phyloP scores from a whole-genome alignment of 2,113 vertebrate genomes.

The Prietella phreatophila region DNA sequence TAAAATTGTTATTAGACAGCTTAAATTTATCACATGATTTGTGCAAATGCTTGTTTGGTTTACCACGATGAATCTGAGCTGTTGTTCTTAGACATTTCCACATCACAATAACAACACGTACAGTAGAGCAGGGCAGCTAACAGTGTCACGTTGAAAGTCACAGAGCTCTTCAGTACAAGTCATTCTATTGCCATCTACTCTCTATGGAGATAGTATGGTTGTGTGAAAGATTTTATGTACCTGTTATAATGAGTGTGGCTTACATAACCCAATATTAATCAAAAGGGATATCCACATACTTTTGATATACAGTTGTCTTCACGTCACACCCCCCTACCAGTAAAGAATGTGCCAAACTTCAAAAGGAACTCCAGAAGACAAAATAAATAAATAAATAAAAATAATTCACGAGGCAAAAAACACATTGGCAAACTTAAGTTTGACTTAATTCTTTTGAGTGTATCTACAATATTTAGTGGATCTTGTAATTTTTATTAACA shows the following conservation, averaged over 20 bases:
- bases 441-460: too few species aligned
- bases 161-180: background rate
- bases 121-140: background rate
- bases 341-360: background rate
- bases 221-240: background rate
- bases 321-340: background rate
- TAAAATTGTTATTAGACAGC: background rate
- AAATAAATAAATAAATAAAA: too few species aligned
- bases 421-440: too few species aligned
- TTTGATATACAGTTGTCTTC: background rate
- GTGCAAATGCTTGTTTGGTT: background rate
- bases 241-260: background rate
- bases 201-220: background rate
- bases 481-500: too few species aligned
- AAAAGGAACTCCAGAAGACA: too few species aligned
- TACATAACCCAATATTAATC: background rate
- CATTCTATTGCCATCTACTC: background rate
- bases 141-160: background rate
- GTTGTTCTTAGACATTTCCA: background rate
- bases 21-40: background rate
- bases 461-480: too few species aligned
- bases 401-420: too few species aligned
- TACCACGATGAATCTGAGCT: background rate
- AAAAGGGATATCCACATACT: background rate
- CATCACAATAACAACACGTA: background rate